A percentile compares a stretch with the other conserved stretches of the same genome.
phyloP scores from a whole-genome alignment of 2,888 invertebrate genomes.

The Escarpia spicata region DNA sequence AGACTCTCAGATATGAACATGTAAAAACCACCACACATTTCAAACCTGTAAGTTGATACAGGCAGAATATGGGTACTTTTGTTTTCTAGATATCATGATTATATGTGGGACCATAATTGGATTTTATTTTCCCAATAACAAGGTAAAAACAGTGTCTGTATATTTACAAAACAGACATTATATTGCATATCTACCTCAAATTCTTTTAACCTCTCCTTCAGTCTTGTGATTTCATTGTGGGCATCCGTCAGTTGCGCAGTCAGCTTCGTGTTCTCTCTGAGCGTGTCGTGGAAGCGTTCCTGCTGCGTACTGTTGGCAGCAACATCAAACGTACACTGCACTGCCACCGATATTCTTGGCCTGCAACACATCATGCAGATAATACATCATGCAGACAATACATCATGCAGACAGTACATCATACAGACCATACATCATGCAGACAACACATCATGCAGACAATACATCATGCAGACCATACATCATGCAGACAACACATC shows the following conservation, averaged over 20 bases:
- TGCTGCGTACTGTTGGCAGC: neutral
- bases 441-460: no score
- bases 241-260: neutral
- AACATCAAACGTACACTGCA: neutral
- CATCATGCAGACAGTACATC: no score
- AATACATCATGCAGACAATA: neutral
- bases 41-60: no score
- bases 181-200: neutral
- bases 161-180: neutral
- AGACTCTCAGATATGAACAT: no score
- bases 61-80: no score
- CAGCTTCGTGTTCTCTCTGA: neutral
- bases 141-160: neutral
- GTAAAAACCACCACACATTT: no score
- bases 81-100: no score
- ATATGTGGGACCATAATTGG: neutral
- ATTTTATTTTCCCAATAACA: neutral
- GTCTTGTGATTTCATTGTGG: neutral
- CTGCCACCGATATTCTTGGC: neutral
- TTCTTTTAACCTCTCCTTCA: conserved; percentile 4
- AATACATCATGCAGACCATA: no score
- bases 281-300: neutral
- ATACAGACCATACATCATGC: no score
- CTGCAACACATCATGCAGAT: neutral
- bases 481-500: no score